phyloP scores from a whole-genome alignment of 2,113 vertebrate species.

The Actenoides hombroni region DNA sequence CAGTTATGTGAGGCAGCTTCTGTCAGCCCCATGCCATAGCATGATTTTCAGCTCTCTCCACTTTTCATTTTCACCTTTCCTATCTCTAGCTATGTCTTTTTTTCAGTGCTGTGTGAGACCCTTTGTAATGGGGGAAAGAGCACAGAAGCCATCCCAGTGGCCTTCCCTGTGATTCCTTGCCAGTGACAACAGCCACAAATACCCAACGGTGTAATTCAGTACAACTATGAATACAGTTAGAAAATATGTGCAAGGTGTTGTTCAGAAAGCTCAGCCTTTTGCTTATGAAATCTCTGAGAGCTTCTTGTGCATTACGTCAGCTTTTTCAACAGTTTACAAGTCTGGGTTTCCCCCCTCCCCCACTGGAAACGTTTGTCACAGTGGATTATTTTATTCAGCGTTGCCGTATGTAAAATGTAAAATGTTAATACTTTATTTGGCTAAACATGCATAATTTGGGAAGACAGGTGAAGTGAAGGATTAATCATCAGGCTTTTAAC shows the following conservation, averaged over 20 bases:
- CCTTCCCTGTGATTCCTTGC: not conserved
- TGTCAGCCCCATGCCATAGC: not conserved
- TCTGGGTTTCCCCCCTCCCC: not conserved
- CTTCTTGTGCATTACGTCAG: constrained; percentile 26
- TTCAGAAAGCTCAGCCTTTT: not conserved
- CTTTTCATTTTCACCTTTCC: not conserved
- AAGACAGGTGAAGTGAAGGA: constrained; percentile 70
- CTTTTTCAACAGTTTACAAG: constrained; percentile 46
- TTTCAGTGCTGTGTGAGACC: not conserved
- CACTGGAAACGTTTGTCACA: constrained; percentile 54
- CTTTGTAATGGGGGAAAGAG: not conserved
- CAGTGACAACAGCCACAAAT: not conserved
- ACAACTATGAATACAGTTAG: not conserved
- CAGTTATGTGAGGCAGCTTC: not conserved
- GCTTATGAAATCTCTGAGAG: not conserved
- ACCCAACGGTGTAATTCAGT: not conserved
- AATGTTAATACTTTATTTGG: constrained; percentile 72
- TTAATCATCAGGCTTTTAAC: constrained; percentile 69
- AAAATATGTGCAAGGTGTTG: not conserved
- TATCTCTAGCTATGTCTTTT: not conserved
- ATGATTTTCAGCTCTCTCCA: not conserved
- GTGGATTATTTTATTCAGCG: constrained; percentile 60
- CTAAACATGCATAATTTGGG: constrained; percentile 69
- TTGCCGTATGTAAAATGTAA: constrained; percentile 64
- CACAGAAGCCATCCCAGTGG: accelerated